These are phyloP conservation scores for Aethina tumida DNA, from an alignment of 1,140 invertebrate species.

Conservation along the genomic window DNA sequence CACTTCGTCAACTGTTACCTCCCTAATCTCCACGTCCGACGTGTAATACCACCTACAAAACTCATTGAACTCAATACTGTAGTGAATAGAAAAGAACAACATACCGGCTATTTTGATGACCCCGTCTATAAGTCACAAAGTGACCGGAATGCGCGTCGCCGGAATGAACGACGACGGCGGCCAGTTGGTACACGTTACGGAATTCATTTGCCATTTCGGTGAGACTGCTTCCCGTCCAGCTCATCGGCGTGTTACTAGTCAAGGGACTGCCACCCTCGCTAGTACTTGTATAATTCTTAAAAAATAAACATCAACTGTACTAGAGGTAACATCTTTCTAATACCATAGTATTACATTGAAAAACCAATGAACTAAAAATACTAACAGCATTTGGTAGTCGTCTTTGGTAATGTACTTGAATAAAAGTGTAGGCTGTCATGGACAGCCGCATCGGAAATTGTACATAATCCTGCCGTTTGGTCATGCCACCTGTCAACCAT, in stretches of 20 bases:
- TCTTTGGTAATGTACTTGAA: slow-evolving; percentile 41
- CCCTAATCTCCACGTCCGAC: slow-evolving; percentile 54
- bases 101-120: slow-evolving; percentile 40
- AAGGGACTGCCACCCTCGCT: slow-evolving; percentile 33
- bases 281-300: slow-evolving; percentile 32
- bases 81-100: slow-evolving; percentile 9
- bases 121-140: slow-evolving; percentile 83
- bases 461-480: slow-evolving; percentile 78
- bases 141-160: slow-evolving; percentile 80
- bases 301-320: no score
- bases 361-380: slow-evolving; percentile 2
- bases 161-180: slow-evolving; percentile 80
- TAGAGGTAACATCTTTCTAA: no score
- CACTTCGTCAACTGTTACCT: slow-evolving; percentile 54
- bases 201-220: slow-evolving; percentile 31
- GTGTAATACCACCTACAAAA: slow-evolving; percentile 54
- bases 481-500: slow-evolving; percentile 66
- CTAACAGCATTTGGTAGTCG: slow-evolving; percentile 27
- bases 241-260: slow-evolving; percentile 31
- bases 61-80: background rate
- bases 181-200: slow-evolving; percentile 56
- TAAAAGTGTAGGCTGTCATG: slow-evolving; percentile 67
- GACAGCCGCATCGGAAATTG: slow-evolving; percentile 74
- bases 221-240: slow-evolving; percentile 26
- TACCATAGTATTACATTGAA: no score